These are phyloP conservation scores for Ptilodon capucinus DNA, from an alignment of 2,888 invertebrate species.

Conservation along the genomic window DNA sequence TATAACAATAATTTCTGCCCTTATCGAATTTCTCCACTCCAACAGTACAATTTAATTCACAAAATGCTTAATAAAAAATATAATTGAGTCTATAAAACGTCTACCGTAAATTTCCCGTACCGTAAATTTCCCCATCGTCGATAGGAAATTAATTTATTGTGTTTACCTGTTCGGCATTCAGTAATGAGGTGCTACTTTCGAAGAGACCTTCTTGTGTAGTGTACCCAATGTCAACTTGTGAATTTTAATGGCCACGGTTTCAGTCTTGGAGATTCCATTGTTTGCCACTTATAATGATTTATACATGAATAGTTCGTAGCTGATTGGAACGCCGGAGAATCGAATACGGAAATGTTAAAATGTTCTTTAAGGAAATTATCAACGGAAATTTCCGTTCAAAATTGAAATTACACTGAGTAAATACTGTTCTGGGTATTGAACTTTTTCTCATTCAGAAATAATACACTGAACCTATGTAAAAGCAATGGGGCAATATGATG, in stretches of 20 bases:
- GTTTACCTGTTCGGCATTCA: slow-evolving; percentile 33
- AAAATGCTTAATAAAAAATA: slow-evolving; percentile 20
- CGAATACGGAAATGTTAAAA: too few relatives aligned
- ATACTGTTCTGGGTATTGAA: too few relatives aligned
- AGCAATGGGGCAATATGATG: too few relatives aligned
- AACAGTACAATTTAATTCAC: slow-evolving; percentile 13
- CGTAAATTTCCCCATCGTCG: slow-evolving; percentile 18
- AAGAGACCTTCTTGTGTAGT: not conserved
- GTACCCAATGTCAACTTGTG: slow-evolving; percentile 22
- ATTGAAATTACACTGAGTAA: too few relatives aligned
- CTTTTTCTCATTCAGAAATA: too few relatives aligned
- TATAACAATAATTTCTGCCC: slow-evolving; percentile 24
- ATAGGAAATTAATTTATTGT: slow-evolving; percentile 28
- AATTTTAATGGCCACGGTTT: slow-evolving; percentile 38
- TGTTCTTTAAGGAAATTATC: too few relatives aligned
- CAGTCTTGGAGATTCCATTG: not conserved
- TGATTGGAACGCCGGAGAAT: too few relatives aligned
- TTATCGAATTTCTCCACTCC: slow-evolving; percentile 5
- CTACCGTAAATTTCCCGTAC: slow-evolving; percentile 6
- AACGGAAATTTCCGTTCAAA: too few relatives aligned
- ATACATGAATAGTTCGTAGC: too few relatives aligned
- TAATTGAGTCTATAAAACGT: slow-evolving; percentile 21
- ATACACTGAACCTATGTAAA: too few relatives aligned
- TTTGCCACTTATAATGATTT: not conserved
- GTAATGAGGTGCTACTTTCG: slow-evolving; percentile 21